Evolutionary conservation across 2,113 vertebrate species (phyloP), one percentile per base, ranked within the genome.

Genomic region (Hippocampus barbouri): DNA sequence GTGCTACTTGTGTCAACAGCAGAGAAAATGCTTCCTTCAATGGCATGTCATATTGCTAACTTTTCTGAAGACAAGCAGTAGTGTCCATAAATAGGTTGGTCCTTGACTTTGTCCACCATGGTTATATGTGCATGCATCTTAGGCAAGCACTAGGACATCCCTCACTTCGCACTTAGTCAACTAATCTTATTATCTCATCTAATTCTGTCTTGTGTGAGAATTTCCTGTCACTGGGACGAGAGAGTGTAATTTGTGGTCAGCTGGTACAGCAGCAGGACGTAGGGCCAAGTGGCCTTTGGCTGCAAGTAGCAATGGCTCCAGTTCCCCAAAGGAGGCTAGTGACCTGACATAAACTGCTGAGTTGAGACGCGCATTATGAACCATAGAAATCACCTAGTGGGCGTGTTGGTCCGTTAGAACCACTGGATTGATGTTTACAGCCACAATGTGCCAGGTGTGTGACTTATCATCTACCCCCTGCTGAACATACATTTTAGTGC

Each of bases 161-260:
- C 77, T 85, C 69, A 65, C 70, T 82, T 81, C 78, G 72, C 80
- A 81, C 81, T 83, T 83, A 85, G 74, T 79, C 66, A 69, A 77
- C 68, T 92, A 91, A 92, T 90, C 89, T 76, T 88, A 88, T 92
- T 90, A 91, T 76, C 78, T 86, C 63, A 72, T 85, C 90, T 90
- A 91, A 92, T 90, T 91, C 80, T 80, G 85, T 86, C 81, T 80
- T 81, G 75, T 81, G 81, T 77, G 76, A 79, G 84, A 78, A 81
- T 86, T 85, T 88, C 85, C 81, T 88, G 80, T 86, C 75, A 80
- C 78, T 76, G 59, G 67, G 77, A 81, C 69, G 66, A 73, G 70
- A 27, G 61, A 75, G 78, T 85, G 76, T 81, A 79, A 85, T 81
- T 77, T 82, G 71, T 79, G 54, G 78, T 85, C 73, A 75, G 73